Percentiles rank a stretch among this genome's conserved stretches.
Conservation (phyloP, 2,113 vertebrate species). For the Candoia aspera region DNA sequence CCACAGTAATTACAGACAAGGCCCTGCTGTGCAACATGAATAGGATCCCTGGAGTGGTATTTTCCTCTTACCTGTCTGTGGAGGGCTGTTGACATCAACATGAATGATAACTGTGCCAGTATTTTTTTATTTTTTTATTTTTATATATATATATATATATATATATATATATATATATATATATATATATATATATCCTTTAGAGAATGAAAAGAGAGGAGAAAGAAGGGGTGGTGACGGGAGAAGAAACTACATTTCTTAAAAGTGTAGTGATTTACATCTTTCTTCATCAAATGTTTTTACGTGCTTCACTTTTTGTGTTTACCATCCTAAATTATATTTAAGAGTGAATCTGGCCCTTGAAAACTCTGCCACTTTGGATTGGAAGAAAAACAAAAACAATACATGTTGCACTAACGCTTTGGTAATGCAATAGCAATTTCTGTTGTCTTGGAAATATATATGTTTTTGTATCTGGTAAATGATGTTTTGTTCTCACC, state of each 20-base stretch:
- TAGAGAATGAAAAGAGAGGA: conserved; percentile 38
- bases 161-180: conserved; percentile 14
- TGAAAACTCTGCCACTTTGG: background rate
- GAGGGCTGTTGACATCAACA: conserved; percentile 74
- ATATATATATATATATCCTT: conserved; percentile 37
- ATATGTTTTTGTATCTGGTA: background rate
- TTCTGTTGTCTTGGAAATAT: background rate
- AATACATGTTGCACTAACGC: background rate
- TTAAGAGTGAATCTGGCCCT: conserved; percentile 45
- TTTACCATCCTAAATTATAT: conserved; percentile 54
- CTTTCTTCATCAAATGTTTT: conserved; percentile 59
- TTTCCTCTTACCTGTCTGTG: conserved; percentile 77
- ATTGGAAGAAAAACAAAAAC: conserved; percentile 3
- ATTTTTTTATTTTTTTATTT: no score
- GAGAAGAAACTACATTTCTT: conserved; percentile 39
- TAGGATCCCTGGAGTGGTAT: conserved; percentile 72
- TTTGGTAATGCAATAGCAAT: background rate
- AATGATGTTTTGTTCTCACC: background rate
- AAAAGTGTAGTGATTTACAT: conserved; percentile 49
- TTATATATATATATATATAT: conserved; percentile 9
- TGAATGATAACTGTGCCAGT: conserved; percentile 66
- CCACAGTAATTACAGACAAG: conserved; percentile 75
- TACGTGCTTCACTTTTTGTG: conserved; percentile 42
- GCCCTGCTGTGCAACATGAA: conserved; percentile 72
- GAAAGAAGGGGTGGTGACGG: background rate